Evolutionary conservation across 1,140 invertebrate species (phyloP), one percentile per base, ranked within the genome.

Genomic region (Parasteatoda tepidariorum): DNA sequence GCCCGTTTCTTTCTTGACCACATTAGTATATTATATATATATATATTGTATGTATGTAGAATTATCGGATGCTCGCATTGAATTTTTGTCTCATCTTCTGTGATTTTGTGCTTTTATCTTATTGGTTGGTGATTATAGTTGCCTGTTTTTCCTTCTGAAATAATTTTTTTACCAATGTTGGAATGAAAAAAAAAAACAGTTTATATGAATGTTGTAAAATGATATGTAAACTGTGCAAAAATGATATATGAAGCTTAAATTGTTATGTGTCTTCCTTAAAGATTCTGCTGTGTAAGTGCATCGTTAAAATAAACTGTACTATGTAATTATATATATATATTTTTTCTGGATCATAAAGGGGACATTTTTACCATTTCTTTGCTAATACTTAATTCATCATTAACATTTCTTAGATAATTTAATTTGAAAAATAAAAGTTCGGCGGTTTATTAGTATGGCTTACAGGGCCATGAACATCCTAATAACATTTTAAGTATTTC

Each of bases 161-260:
- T 38, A 68, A 41, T 26, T 38, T n/a, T 68, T 33, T 41, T 41
- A 26, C 24, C 15, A 38, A 41, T 22, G 30, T 33, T 67, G 18
- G 22, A 66, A 66, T 66, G 66, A 68, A 18, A 48, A 68, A 38
- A 28, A 7, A 18, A 66, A 31, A n/a, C 28, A 66, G 18, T 38
- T 9, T 67, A 33, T 67, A 67, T 67, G 30, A 68, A 24, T 68
- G 66, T 68, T 68, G 31, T 68, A 28, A 38, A 68, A 41, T 68
- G 66, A 24, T 18, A 48, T 48, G 34, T 24, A 24, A 18, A 22
- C 15, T 68, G 66, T 68, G 34, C n/a, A 38, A 13, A n/a, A 15
- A 48, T 38, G 41, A 68, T 48, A 22, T 48, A 24, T 48, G 34
- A 59, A 5, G 15, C 31, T 9, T 33, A n/a, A n/a, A n/a, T 24